Evolutionary conservation across 2,888 invertebrate species (phyloP).

Genomic region (Parascotia fuliginaria): DNA sequence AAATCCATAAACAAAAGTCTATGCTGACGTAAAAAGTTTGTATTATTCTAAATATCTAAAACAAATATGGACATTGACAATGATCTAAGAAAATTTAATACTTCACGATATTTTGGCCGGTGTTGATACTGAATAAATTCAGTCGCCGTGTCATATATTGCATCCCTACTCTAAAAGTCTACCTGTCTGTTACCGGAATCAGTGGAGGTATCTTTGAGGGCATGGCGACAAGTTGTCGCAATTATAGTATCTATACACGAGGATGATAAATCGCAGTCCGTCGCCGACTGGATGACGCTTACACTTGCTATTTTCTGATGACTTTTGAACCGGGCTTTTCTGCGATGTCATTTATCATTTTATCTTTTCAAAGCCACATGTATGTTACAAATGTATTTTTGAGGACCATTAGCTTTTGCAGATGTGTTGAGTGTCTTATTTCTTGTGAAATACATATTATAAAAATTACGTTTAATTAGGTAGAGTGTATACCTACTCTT

Average conservation of each 20-base stretch:
- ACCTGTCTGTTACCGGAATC: constrained; percentile 11
- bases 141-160: no score
- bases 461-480: no score
- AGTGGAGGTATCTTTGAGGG: constrained; percentile 34
- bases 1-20: no score
- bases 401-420: constrained; percentile 20
- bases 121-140: no score
- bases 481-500: no score
- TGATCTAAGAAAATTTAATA: no score
- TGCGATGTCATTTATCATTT: constrained; percentile 52
- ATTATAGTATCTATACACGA: constrained; percentile 55
- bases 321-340: constrained; percentile 51
- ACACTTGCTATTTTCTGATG: constrained; percentile 48
- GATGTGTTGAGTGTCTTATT: background rate
- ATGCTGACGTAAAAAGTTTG: no score
- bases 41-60: no score
- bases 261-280: constrained; percentile 53
- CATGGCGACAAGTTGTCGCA: constrained; percentile 57
- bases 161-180: no score
- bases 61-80: no score
- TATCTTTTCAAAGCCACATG: constrained; percentile 32
- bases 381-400: constrained; percentile 21
- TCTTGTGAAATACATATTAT: background rate
- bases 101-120: no score
- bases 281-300: constrained; percentile 41